These are phyloP conservation scores for Oryzias celebensis DNA, from an alignment of 2,113 vertebrate genomes.

Conservation along the genomic window DNA sequence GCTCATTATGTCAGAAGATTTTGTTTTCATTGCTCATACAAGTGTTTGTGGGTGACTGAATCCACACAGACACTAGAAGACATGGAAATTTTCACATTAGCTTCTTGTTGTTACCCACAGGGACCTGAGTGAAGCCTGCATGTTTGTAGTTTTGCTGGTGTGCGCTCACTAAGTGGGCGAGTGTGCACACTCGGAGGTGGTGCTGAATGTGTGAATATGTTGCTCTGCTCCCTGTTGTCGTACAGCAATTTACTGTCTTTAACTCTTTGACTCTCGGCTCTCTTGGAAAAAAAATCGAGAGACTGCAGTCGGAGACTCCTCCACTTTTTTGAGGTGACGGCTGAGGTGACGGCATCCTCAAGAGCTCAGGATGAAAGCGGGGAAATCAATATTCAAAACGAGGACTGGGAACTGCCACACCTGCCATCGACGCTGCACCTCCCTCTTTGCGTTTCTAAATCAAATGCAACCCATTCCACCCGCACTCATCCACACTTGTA, in stretches of 20 bases:
- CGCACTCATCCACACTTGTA: neutral
- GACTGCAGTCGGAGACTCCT: conserved; percentile 10
- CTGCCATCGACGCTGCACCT: neutral
- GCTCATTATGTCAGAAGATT: conserved; percentile 24
- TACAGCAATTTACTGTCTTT: conserved; percentile 26
- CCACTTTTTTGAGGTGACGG: conserved; percentile 8
- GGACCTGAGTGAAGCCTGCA: conserved; percentile 1
- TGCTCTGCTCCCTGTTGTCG: conserved; percentile 15
- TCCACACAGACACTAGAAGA: conserved; percentile 25
- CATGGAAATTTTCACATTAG: conserved; percentile 27
- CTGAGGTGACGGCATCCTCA: neutral
- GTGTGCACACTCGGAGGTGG: conserved; percentile 28
- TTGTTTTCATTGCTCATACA: conserved; percentile 32
- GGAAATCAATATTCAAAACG: conserved; percentile 8
- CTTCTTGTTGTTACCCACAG: conserved; percentile 22
- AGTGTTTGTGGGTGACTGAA: conserved; percentile 31
- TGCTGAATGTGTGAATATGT: conserved; percentile 46
- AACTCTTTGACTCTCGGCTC: conserved; percentile 7
- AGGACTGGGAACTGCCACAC: conserved; percentile 3
- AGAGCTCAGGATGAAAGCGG: neutral
- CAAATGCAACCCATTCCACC: conserved; percentile 4
- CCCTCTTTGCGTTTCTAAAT: neutral
- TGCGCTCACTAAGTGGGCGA: conserved; percentile 23
- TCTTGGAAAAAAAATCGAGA: neutral
- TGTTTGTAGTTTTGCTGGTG: conserved; percentile 1